Percentiles rank a stretch among this genome's conserved stretches.
phyloP scores from a whole-genome alignment of 2,797 vertebrate species.

The Mus spretus region DNA sequence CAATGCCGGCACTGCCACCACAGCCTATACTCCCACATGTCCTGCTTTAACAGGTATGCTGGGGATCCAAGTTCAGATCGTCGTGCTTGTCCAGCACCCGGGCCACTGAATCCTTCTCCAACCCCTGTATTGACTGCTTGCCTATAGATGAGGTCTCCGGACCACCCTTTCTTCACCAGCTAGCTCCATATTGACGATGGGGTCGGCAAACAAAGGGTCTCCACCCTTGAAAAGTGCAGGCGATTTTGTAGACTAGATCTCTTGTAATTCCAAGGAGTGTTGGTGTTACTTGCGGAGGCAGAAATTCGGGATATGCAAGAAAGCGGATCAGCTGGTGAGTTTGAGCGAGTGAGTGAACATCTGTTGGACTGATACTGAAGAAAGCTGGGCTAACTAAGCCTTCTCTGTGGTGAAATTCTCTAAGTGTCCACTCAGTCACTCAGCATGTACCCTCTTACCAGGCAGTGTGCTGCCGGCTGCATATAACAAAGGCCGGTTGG shows the following conservation, averaged over 20 bases:
- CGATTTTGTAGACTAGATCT: background rate
- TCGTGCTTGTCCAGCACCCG: too few species aligned
- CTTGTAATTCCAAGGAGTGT: background rate
- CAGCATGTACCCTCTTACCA: background rate
- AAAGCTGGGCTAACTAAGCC: background rate
- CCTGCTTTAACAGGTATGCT: background rate
- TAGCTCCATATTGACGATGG: background rate
- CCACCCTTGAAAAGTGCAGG: background rate
- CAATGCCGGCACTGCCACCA: too few species aligned
- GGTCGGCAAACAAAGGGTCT: background rate
- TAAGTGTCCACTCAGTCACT: background rate
- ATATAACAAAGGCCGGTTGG: background rate
- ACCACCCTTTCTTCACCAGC: background rate
- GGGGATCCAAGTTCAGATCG: background rate
- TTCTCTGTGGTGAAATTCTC: background rate
- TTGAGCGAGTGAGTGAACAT: background rate
- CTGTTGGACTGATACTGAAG: background rate
- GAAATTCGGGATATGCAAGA: background rate
- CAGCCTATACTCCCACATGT: background rate
- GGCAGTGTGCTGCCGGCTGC: background rate
- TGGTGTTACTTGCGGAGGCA: background rate
- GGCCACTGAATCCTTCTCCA: background rate
- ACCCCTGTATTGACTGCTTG: background rate
- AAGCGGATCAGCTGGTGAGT: background rate
- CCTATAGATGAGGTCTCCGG: background rate